Base-by-base conservation (phyloP, 2,113 vertebrate genomes). In the Cheirogaleus medius region DNA sequence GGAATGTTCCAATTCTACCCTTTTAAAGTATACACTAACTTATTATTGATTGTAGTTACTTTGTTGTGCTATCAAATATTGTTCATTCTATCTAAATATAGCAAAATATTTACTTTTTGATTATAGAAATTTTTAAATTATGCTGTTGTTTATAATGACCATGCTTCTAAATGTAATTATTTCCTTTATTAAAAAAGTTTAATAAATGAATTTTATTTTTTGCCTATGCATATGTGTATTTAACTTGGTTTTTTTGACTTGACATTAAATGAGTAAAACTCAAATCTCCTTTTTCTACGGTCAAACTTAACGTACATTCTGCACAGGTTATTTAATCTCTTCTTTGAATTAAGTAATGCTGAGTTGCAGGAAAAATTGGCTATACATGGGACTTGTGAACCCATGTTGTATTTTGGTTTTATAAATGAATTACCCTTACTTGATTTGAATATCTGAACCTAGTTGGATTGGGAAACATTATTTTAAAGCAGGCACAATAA, bases 181-280 rank as follows among this genome's bases (percentile, higher is more conserved):
- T 97, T 94, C 77, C 77, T 95, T 74, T 80, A 88, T 88, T 94
- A 82, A 93, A 17, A 95, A 95, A 8, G 42, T 74, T 95, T 95
- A 76, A 58, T 94, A 92, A 95, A 54, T 94, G 39, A 91, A 49
- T 89, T 97, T 93, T 4, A 81, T 90, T 91, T 94, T 20, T 52
- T 86, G 9, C 74, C 4, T 56, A 23, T 91, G 21, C 47, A 3
- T 74, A 11, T 94, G 11, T 95, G 25, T 78, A 58, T 81, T 85
- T 76, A 91, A 90, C 14, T 76, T 96, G 37, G 21, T 78, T 87
- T 95, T 63, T 92, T 97, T 92, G 77, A 82, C 71, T 96, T 94
- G 47, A 32, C 91, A 81, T 71, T 95, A 92, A 88, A 82, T 8
- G 14, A 82, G 58, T 94, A 95, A 97, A 93, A 87, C 27, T 56